Evolutionary conservation across 2,888 invertebrate genomes (phyloP), one percentile per base, ranked within the genome.

Genomic region (Cantharis flavilabris): DNA sequence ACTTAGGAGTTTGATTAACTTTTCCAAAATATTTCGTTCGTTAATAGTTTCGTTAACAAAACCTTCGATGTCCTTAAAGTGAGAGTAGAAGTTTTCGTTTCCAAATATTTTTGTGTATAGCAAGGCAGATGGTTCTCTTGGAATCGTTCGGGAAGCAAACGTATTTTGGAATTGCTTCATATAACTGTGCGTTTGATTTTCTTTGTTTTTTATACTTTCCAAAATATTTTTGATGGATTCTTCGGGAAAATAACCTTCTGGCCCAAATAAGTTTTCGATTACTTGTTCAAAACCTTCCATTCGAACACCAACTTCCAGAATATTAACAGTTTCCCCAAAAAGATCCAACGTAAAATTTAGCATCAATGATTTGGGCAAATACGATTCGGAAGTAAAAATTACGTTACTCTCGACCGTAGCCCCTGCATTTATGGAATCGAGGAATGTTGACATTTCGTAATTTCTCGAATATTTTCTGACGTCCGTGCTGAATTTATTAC

Each of bases 401-500:
- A 92, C 77, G 81, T 91, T 91, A 11, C 88, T 89, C 75, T 92
- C 91, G 23, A 90, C 84, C 72, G 90, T 90, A 3, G 89, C 89
- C 0, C 92, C 92, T 3, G 90, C 84, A 82, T 93, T 92, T 81
- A 91, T 88, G 71, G 90, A 90, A 79, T 92, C 91, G 11, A 91
- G 90, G 83, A 91, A 92, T 79, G 91, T 89, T 0, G 92, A 91
- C 18, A 88, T 88, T 83, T 93, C 93, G 83, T 91, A 92, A 84
- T 92, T 93, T n/a, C 92, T 89, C 0, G 93, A 93, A 85, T 91
- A 93, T 84, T 93, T 93, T 75, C 92, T 86, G 11, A 90, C 85
- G 81, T 93, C 92, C 14, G 90, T 89, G 82, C 91, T 91, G 85
- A 92, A 93, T 83, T 92, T 92, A 71, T 89, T 89, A n/a, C 89